Conservation (phyloP, 1,140 invertebrate genomes). For the Bombus pascuorum region DNA sequence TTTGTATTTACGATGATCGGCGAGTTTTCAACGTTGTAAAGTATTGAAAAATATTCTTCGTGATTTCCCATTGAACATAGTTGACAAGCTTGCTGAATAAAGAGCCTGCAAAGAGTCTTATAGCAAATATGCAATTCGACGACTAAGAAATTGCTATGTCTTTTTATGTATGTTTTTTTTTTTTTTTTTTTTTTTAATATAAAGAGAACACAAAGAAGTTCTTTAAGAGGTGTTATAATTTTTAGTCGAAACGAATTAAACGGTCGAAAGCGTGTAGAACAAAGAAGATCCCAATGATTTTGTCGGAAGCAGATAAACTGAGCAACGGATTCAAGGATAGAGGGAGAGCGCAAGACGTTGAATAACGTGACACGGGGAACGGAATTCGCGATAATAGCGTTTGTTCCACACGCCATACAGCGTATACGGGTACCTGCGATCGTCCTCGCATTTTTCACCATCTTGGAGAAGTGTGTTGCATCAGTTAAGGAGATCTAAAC, state of each 20-base stretch:
- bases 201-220: no score
- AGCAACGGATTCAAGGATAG: constrained; percentile 16
- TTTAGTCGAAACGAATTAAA: no score
- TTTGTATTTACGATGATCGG: neutral
- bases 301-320: constrained; percentile 19
- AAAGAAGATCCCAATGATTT: neutral
- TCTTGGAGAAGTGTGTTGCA: constrained; percentile 50
- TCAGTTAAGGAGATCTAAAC: constrained; percentile 65
- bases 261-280: no score
- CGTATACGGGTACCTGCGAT: constrained; percentile 57
- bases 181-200: no score
- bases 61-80: no score
- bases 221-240: no score
- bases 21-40: neutral
- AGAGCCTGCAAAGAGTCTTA: no score
- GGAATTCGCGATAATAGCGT: constrained; percentile 60
- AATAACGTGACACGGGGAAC: constrained; percentile 49
- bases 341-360: neutral
- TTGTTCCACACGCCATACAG: constrained; percentile 19
- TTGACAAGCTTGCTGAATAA: no score
- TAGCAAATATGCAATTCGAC: no score
- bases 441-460: constrained; percentile 68
- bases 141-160: no score
- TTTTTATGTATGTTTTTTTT: no score
- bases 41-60: no score